A percentile compares a stretch with the other conserved stretches of the same genome.
Conservation (phyloP, 2,888 invertebrate species). For the Taenaris catops region DNA sequence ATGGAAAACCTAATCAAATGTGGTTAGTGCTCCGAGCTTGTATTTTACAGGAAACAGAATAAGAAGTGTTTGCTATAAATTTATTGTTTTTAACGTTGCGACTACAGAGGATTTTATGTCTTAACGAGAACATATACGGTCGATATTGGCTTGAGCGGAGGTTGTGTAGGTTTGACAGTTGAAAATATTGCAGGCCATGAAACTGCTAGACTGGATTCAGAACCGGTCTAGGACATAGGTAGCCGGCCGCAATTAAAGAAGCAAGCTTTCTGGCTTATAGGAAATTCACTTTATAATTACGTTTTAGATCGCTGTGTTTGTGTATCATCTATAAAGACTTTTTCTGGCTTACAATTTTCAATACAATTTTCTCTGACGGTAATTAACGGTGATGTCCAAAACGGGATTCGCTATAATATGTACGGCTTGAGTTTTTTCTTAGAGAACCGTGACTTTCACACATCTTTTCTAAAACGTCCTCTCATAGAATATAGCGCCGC, state of each 20-base stretch:
- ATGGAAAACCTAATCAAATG: slow-evolving; percentile 6
- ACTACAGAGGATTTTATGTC: slow-evolving; percentile 10
- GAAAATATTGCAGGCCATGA: slow-evolving; percentile 31
- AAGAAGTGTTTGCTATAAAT: slow-evolving; percentile 23
- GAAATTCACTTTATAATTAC: slow-evolving; percentile 4
- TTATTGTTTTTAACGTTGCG: slow-evolving; percentile 17
- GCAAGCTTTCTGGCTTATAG: slow-evolving; percentile 19
- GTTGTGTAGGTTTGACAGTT: slow-evolving; percentile 26
- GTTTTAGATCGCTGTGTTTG: slow-evolving; percentile 1
- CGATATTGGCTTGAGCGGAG: slow-evolving; percentile 14
- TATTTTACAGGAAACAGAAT: slow-evolving; percentile 27
- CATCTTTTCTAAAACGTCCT: too few species aligned
- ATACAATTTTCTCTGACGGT: too few species aligned
- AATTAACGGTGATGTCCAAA: too few species aligned
- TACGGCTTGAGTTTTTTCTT: too few species aligned
- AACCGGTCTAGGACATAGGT: slow-evolving; percentile 33
- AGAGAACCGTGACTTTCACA: too few species aligned
- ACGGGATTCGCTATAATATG: too few species aligned
- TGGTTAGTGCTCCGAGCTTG: slow-evolving; percentile 15
- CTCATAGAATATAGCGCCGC: too few species aligned
- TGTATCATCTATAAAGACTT: too few species aligned
- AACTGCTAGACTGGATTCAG: slow-evolving; percentile 30
- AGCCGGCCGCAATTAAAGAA: slow-evolving; percentile 25
- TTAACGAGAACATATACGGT: slow-evolving; percentile 11
- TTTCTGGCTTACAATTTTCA: too few species aligned